Evolutionary conservation across 2,888 invertebrate genomes (phyloP), one percentile per base, ranked within the genome.

Genomic region (Hirtodrosophila histrioides): DNA sequence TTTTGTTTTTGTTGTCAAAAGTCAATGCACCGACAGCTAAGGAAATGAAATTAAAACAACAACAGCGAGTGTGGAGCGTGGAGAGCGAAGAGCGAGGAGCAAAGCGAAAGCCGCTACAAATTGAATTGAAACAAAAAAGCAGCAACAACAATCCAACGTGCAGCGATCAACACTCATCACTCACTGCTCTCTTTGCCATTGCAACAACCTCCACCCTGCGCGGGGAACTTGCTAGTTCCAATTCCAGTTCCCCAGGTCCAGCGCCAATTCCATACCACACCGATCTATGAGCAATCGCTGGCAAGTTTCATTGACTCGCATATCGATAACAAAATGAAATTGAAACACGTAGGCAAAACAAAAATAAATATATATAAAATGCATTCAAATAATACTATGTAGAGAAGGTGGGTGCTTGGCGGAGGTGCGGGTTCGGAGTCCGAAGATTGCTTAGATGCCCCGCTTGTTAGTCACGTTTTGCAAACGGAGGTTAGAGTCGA

Each of bases 401-500:
- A 53, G 17, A 27, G 17, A 17, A 17, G 17, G 8, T 48, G 7
- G 29, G 27, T 11, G 12, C 35, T 17, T n/a, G n/a, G 37, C 24
- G 10, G 33, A 43, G 31, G 41, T 33, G 31, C 11, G 40, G 41
- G 24, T 17, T 24, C 35, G 31, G 36, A n/a, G 51, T 51, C 9
- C 54, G 57, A 50, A 61, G 73, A 69, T 31, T 56, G 43, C 46
- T 56, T 61, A 48, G 55, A 63, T 45, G 49, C 50, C 60, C 50
- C 60, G 66, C 11, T 43, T 60, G 65, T 79, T 80, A 80, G 84
- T 80, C 80, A 80, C 80, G 78, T 80, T 83, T 76, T 55, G 12
- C 17, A n/a, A 24, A 51, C 77, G 55, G 41, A 56, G 61, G 64
- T 17, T 17, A 17, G 17, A 17, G 17, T 17, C 17, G 17, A 17